phyloP scores from a whole-genome alignment of 2,113 vertebrate species.

The Equus quagga region DNA sequence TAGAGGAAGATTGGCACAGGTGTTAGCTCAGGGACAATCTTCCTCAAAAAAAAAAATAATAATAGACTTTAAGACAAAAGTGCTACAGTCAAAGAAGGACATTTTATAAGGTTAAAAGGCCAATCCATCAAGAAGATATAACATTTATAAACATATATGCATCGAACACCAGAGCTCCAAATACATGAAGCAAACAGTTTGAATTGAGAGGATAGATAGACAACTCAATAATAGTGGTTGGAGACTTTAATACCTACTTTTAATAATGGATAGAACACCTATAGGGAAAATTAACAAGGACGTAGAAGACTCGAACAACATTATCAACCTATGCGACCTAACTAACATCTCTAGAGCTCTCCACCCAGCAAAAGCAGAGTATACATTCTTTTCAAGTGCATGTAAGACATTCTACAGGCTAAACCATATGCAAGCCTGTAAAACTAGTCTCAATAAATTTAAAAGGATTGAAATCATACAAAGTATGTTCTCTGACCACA shows the following conservation, averaged over 20 bases:
- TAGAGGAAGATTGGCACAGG: no score
- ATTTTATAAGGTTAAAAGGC: neutral
- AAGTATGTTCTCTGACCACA: neutral
- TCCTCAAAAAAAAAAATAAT: no score
- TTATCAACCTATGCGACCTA: neutral
- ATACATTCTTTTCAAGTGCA: neutral
- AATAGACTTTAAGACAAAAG: neutral
- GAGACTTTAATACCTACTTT: neutral
- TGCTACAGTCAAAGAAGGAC: neutral
- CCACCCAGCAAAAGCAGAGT: neutral
- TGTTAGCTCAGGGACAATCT: no score
- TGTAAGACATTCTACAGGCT: neutral
- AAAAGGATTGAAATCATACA: neutral
- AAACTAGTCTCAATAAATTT: neutral
- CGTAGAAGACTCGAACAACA: neutral
- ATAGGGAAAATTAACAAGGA: neutral
- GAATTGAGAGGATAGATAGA: neutral
- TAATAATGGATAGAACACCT: neutral
- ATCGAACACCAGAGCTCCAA: neutral
- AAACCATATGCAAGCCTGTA: neutral
- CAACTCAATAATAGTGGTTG: neutral
- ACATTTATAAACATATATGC: neutral
- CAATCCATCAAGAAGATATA: neutral
- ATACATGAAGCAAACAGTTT: neutral
- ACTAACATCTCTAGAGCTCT: neutral